Conservation (phyloP, 2,888 invertebrate species). For the Arctia plantaginis region DNA sequence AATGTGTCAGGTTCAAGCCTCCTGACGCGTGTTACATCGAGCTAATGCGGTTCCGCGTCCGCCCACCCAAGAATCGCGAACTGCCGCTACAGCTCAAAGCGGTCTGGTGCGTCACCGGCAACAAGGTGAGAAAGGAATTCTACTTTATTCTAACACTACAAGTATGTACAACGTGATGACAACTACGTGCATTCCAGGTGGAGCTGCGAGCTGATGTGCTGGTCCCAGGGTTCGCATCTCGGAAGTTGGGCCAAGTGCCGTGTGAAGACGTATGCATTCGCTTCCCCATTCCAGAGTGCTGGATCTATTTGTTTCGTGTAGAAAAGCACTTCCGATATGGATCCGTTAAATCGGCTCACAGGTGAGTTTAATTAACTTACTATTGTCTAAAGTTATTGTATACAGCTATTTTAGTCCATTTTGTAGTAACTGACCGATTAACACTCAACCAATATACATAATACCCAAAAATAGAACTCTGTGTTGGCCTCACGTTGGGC, state of each 20-base stretch:
- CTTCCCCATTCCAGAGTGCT: conserved; percentile 99
- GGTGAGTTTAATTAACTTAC: conserved; percentile 62
- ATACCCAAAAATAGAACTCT: neutral
- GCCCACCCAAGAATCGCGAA: conserved; percentile 98
- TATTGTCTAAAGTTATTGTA: no score
- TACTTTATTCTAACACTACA: neutral
- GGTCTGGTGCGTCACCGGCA: conserved; percentile 94
- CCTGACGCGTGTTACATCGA: conserved; percentile 99
- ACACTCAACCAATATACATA: neutral
- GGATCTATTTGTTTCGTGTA: conserved; percentile 99
- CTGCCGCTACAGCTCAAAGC: conserved; percentile 98
- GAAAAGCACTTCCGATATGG: conserved; percentile 99
- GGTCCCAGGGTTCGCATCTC: conserved; percentile 98
- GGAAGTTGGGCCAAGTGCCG: conserved; percentile 97
- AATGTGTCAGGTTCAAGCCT: conserved; percentile 92
- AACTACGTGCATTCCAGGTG: conserved; percentile 84
- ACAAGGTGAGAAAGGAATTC: conserved; percentile 85
- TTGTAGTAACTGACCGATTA: neutral
- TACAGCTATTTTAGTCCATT: neutral
- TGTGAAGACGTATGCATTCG: conserved; percentile 98
- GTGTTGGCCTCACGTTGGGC: conserved; percentile 1
- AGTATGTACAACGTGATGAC: neutral
- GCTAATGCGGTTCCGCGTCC: conserved; percentile 97
- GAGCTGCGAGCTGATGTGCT: conserved; percentile 98
- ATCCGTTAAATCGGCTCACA: conserved; percentile 97